Evolutionary conservation across 1,140 invertebrate genomes (phyloP).

Genomic region (Gonatopus flavifemur): DNA sequence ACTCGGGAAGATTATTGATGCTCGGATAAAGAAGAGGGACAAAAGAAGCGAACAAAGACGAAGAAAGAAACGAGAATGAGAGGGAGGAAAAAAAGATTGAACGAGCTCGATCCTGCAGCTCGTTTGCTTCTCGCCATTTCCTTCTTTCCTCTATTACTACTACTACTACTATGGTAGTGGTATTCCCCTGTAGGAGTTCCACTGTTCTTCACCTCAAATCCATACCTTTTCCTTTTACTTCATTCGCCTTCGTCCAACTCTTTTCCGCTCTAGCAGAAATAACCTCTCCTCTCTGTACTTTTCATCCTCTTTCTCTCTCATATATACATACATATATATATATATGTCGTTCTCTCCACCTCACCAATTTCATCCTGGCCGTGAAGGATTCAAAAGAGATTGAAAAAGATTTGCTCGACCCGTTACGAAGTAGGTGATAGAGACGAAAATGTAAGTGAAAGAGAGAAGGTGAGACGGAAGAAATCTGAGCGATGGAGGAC

Average conservation of each 20-base stretch:
- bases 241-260: slow-evolving; percentile 4
- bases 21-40: neutral
- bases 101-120: slow-evolving; percentile 4
- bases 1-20: slow-evolving; percentile 19
- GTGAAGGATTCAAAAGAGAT: slow-evolving; percentile 39
- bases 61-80: neutral
- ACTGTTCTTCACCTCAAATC: slow-evolving; percentile 4
- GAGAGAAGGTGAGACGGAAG: slow-evolving; percentile 4
- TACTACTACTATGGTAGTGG: too few species aligned
- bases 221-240: neutral
- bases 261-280: slow-evolving; percentile 22
- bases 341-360: neutral
- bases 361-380: slow-evolving; percentile 27
- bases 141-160: neutral
- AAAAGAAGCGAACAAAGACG: neutral
- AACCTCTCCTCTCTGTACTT: slow-evolving; percentile 9
- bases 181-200: too few species aligned
- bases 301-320: slow-evolving; percentile 1
- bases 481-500: neutral
- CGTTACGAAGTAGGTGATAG: slow-evolving; percentile 14
- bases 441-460: neutral
- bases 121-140: slow-evolving; percentile 12
- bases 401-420: slow-evolving; percentile 37
- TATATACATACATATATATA: too few species aligned
- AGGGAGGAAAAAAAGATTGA: neutral